These are phyloP conservation scores for Aphidius colemani DNA, from an alignment of 2,888 invertebrate species.

Conservation along the genomic window DNA sequence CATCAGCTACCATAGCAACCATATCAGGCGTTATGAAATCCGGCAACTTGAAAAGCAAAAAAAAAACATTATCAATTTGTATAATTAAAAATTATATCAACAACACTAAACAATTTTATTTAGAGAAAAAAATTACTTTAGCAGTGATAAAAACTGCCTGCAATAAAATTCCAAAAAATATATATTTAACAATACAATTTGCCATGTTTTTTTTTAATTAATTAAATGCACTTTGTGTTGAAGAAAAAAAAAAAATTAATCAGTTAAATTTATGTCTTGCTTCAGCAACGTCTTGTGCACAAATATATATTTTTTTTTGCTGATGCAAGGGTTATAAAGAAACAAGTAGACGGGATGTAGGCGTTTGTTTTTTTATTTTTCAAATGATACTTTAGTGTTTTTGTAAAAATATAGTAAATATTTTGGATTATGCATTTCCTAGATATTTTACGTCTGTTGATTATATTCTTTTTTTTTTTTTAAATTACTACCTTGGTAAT, in stretches of 20 bases:
- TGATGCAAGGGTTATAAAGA: slow-evolving; percentile 44
- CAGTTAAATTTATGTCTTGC: slow-evolving; percentile 1
- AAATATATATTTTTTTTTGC: slow-evolving; percentile 12
- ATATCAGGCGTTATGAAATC: slow-evolving; percentile 51
- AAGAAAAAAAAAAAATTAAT: background rate
- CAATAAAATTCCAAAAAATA: slow-evolving; percentile 31
- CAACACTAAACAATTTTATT: background rate
- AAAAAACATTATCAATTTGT: too few relatives aligned
- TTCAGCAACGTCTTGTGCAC: slow-evolving; percentile 7
- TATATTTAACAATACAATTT: slow-evolving; percentile 24
- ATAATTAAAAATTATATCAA: background rate
- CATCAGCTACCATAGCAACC: slow-evolving; percentile 48
- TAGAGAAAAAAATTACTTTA: slow-evolving; percentile 38
- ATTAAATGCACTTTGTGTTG: slow-evolving; percentile 1
- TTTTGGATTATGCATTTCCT: too few relatives aligned
- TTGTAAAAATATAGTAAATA: too few relatives aligned
- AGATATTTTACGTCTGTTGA: too few relatives aligned
- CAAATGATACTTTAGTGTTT: too few relatives aligned
- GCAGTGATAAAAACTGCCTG: slow-evolving; percentile 38
- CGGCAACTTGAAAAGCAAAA: slow-evolving; percentile 42
- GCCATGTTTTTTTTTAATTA: slow-evolving; percentile 9
- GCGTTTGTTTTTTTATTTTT: slow-evolving; percentile 34
- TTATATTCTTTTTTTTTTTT: too few relatives aligned
- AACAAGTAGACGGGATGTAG: slow-evolving; percentile 49
- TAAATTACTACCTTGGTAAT: too few relatives aligned